These are phyloP conservation scores for Tubiluchus corallicola DNA, from an alignment of 2,888 invertebrate genomes.

Conservation along the genomic window DNA sequence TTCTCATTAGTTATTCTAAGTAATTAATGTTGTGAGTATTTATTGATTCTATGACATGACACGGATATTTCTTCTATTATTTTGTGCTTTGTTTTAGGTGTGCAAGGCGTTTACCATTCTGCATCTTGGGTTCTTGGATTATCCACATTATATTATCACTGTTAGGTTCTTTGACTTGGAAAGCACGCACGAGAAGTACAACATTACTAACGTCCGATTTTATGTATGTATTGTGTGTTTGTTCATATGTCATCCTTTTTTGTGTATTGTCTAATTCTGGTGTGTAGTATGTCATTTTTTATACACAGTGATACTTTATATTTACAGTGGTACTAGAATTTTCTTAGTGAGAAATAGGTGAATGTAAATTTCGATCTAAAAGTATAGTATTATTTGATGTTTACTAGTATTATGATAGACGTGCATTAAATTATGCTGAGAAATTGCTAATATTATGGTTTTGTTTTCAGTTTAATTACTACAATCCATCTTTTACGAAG, in stretches of 20 bases:
- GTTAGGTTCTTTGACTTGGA: constrained; percentile 65
- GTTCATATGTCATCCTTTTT: neutral
- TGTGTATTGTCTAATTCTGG: too few species aligned
- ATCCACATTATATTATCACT: constrained; percentile 65
- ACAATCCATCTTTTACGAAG: constrained; percentile 86
- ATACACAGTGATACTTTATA: constrained; percentile 4
- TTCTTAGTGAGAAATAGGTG: constrained; percentile 12
- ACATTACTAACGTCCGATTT: constrained; percentile 49
- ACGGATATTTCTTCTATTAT: constrained; percentile 10
- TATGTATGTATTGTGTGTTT: constrained; percentile 13
- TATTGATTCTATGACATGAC: too few species aligned
- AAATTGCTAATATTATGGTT: constrained; percentile 9
- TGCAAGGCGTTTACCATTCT: constrained; percentile 74
- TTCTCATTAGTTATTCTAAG: neutral
- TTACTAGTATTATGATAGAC: too few species aligned
- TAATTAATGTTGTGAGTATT: too few species aligned
- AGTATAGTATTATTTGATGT: too few species aligned
- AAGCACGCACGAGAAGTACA: constrained; percentile 28
- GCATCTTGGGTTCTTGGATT: constrained; percentile 74
- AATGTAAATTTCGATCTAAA: too few species aligned
- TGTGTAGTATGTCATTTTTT: constrained; percentile 39
- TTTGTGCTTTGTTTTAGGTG: constrained; percentile 28
- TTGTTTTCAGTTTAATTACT: constrained; percentile 69
- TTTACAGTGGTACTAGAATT: constrained; percentile 10
- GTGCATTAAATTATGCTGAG: too few species aligned